These are phyloP conservation scores for Spheniscus humboldti DNA, from an alignment of 2,797 vertebrate genomes.

Conservation along the genomic window DNA sequence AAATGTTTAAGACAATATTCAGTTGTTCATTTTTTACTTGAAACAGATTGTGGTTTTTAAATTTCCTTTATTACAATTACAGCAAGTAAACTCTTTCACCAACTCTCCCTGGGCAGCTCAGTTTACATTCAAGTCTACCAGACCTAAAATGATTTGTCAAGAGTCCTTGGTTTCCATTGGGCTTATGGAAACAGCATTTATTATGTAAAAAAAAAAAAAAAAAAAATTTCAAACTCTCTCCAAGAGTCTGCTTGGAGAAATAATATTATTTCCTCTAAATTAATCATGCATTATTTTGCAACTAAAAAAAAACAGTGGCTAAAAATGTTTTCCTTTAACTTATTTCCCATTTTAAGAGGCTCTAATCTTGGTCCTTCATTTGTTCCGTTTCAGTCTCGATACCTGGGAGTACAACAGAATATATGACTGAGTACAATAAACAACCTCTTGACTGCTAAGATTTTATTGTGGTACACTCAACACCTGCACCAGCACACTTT, in stretches of 20 bases:
- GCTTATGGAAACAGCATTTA: conserved; percentile 50
- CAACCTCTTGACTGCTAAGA: neutral
- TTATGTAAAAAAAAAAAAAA: neutral
- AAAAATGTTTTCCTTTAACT: neutral
- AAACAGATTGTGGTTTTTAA: conserved; percentile 61
- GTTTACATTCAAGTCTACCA: conserved; percentile 50
- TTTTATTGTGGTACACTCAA: conserved; percentile 35
- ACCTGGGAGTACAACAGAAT: neutral
- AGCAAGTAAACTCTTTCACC: conserved; percentile 59
- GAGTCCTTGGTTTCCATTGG: conserved; percentile 17
- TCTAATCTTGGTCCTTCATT: neutral
- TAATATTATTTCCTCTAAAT: neutral
- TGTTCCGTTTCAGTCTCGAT: neutral
- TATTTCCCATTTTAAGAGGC: neutral
- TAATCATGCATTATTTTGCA: neutral
- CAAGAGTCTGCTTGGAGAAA: neutral
- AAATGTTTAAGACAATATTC: conserved; percentile 55
- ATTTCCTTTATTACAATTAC: conserved; percentile 65
- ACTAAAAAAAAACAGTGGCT: neutral
- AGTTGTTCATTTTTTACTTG: conserved; percentile 53
- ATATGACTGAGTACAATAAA: conserved; percentile 16
- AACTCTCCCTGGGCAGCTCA: conserved; percentile 61
- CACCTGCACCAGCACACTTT: conserved; percentile 36
- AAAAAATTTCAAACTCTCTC: neutral
- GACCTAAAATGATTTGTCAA: conserved; percentile 56